These are phyloP conservation scores for Psilopogon haemacephalus DNA, from an alignment of 2,113 vertebrate genomes.

Conservation along the genomic window DNA sequence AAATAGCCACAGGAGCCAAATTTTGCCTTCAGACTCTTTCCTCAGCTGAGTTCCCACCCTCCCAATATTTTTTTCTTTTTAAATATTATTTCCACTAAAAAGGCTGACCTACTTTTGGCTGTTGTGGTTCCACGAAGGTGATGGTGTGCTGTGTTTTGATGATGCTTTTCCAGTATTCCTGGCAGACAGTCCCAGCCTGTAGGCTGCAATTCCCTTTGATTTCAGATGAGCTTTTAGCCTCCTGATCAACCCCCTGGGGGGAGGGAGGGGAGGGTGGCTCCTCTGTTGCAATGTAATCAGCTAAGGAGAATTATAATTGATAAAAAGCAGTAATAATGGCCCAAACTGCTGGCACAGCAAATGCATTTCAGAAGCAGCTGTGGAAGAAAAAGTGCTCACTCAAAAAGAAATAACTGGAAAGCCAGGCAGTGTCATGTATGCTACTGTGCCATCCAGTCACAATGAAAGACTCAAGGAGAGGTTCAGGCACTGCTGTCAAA, in stretches of 20 bases:
- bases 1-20: neutral
- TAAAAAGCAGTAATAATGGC: neutral
- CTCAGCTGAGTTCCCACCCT: conserved; percentile 23
- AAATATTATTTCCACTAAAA: conserved; percentile 55
- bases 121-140: neutral
- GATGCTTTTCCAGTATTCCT: conserved; percentile 35
- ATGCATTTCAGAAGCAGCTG: neutral
- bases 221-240: conserved; percentile 25
- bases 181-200: neutral
- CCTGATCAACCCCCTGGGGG: neutral
- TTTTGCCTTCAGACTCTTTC: conserved; percentile 27
- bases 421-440: neutral
- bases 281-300: neutral
- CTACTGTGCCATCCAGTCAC: neutral
- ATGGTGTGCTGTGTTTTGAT: neutral
- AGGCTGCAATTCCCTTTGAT: conserved; percentile 37
- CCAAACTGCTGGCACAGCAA: neutral
- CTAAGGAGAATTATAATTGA: conserved; percentile 32
- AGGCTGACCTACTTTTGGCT: neutral
- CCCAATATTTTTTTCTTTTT: neutral
- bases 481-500: neutral
- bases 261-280: neutral
- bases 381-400: neutral
- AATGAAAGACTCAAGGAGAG: neutral
- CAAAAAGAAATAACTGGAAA: neutral